Evolutionary conservation across 2,113 vertebrate species (phyloP), one percentile per base, ranked within the genome.

Genomic region (Thymallus thymallus): DNA sequence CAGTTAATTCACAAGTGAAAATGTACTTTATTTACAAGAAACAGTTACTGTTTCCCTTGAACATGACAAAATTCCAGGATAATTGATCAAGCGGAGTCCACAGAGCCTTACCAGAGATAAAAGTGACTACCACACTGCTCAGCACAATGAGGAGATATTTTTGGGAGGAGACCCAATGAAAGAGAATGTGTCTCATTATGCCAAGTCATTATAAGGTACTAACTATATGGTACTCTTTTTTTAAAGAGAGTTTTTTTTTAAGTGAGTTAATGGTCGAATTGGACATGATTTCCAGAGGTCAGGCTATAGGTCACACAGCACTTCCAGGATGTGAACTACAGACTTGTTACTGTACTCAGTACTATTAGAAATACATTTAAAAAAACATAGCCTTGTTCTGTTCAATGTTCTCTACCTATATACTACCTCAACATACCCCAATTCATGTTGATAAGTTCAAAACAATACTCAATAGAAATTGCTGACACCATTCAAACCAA

Each of bases 21-120:
- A 41, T 7, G 7, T 41, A 10, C 7, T 41, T 41, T 41, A 41
- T 41, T 10, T 41, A 6, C 35, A 10, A 41, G 9, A 41, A 41
- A 41, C 35, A 2, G 35, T 10, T 41, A 41, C 35, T 10, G 35
- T 41, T 41, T 41, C 7, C 35, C 2, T 41, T 41, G 2, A 41
- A 41, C 35, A 41, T 41, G 35, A 41, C 2, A 41, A 1, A 41
- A 9, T 41, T 41, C 35, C 35, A 88, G 88, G 91, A 92, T 93
- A 93, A 93, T 93, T 93, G 91, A 93, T 93, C 91, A 92, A 90
- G 88, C 85, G 84, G 87, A 89, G 89, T 88, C 90, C 90, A 88
- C 85, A 75, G 86, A 85, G 84, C 71, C 80, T 82, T 88, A 89
- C 85, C 80, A 30, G 72, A 91, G 91, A 93, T 93, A 93, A 93